These are phyloP conservation scores for Formicarius rufipectus DNA, from an alignment of 2,113 vertebrate genomes.

Conservation along the genomic window DNA sequence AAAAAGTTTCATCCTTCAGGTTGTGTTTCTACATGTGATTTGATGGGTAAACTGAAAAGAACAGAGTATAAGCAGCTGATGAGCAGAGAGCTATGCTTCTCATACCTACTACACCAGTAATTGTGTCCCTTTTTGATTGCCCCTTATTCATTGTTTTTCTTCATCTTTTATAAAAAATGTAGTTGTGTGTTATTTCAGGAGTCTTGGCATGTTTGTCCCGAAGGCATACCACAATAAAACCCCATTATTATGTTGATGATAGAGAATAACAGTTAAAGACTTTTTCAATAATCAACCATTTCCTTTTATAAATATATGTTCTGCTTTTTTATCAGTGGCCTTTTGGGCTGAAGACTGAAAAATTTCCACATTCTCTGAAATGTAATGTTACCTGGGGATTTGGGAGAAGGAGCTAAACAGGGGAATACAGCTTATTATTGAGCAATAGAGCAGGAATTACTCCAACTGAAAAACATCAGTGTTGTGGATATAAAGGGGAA, in stretches of 20 bases:
- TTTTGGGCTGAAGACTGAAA: not conserved
- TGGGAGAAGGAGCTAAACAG: not conserved
- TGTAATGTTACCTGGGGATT: not conserved
- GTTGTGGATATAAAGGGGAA: not conserved
- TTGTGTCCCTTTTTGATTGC: not conserved
- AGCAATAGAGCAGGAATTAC: not conserved
- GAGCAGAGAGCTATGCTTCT: not conserved
- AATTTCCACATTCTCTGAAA: not conserved
- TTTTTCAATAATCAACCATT: not conserved
- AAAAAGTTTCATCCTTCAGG: not conserved
- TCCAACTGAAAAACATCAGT: not conserved
- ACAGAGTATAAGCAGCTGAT: not conserved
- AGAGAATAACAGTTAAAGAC: slow-evolving; percentile 34
- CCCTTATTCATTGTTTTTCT: not conserved
- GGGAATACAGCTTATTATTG: not conserved
- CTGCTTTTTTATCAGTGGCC: slow-evolving; percentile 26
- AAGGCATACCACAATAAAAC: slow-evolving; percentile 21
- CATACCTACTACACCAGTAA: not conserved
- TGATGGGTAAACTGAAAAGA: not conserved
- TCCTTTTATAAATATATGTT: slow-evolving; percentile 31
- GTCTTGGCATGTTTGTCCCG: not conserved
- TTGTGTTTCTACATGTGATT: not conserved
- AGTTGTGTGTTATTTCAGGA: not conserved
- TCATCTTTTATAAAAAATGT: not conserved
- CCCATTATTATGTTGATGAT: slow-evolving; percentile 34